These are phyloP conservation scores for Mya arenaria DNA, from an alignment of 1,140 invertebrate species.

Conservation along the genomic window DNA sequence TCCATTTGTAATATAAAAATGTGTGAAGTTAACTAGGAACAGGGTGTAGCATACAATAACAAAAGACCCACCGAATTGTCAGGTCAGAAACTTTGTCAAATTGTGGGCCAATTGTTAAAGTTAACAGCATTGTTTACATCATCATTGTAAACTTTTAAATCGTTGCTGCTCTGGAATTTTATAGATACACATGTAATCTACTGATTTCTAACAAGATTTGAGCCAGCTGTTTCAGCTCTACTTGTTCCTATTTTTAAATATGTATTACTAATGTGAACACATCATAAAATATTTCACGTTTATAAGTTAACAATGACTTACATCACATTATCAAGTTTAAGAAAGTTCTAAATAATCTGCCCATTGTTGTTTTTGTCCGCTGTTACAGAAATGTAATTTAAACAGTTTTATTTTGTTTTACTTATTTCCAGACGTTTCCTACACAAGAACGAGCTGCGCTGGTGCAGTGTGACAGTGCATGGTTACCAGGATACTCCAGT, in stretches of 20 bases:
- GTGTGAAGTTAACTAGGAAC: no score
- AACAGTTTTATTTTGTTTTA: neutral
- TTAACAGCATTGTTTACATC: no score
- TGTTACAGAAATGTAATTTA: neutral
- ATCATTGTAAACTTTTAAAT: no score
- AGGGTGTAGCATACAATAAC: no score
- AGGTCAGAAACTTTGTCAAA: no score
- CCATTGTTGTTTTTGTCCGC: neutral
- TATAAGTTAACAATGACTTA: neutral
- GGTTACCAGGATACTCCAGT: constrained; percentile 73
- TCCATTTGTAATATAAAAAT: no score
- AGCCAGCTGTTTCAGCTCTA: no score
- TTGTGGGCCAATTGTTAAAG: no score
- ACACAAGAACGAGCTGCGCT: constrained; percentile 50
- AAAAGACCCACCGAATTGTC: no score
- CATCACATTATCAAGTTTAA: neutral
- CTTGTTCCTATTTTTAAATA: neutral
- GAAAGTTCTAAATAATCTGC: neutral
- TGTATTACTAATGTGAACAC: neutral
- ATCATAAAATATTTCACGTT: neutral
- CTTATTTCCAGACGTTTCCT: constrained; percentile 50
- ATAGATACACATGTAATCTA: no score
- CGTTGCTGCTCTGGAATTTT: no score
- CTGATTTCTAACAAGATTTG: no score
- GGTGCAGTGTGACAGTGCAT: constrained; percentile 71